Percentiles rank a stretch among this genome's conserved stretches.
Evolutionary conservation across 2,113 vertebrate species (phyloP).

Genomic region (Anser cygnoides): DNA sequence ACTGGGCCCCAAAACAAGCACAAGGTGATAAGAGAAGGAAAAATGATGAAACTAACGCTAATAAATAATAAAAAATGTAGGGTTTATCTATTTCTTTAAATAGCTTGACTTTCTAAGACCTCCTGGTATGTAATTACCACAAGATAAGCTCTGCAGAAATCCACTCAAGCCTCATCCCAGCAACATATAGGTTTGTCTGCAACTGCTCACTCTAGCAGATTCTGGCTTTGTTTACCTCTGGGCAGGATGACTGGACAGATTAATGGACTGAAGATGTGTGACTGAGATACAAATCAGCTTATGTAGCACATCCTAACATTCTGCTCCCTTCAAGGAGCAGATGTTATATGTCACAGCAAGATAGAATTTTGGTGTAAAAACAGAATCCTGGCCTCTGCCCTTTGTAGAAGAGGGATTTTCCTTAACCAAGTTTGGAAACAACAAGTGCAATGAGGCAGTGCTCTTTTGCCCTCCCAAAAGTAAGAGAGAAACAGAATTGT

Average conservation of each 20-base stretch:
- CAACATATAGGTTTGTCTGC: background rate
- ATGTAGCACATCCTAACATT: background rate
- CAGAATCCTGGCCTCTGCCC: background rate
- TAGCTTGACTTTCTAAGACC: background rate
- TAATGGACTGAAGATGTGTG: background rate
- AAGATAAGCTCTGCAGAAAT: background rate
- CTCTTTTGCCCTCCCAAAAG: background rate
- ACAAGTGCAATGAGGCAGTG: background rate
- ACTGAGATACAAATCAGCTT: background rate
- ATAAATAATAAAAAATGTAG: background rate
- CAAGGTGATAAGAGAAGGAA: background rate
- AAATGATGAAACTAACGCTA: background rate
- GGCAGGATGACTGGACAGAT: background rate
- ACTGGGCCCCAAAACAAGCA: background rate
- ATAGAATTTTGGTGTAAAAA: background rate
- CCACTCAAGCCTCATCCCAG: background rate
- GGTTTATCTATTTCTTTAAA: background rate
- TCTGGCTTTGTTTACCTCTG: background rate
- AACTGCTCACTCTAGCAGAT: background rate
- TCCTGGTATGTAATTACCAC: background rate
- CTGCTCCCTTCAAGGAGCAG: background rate
- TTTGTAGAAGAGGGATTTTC: background rate
- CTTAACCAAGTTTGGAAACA: background rate
- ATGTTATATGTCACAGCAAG: accelerated
- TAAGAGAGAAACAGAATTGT: background rate